Percentiles rank a stretch among this genome's conserved stretches.
Evolutionary conservation across 2,113 vertebrate species (phyloP).

Genomic region (Cisticola juncidis): DNA sequence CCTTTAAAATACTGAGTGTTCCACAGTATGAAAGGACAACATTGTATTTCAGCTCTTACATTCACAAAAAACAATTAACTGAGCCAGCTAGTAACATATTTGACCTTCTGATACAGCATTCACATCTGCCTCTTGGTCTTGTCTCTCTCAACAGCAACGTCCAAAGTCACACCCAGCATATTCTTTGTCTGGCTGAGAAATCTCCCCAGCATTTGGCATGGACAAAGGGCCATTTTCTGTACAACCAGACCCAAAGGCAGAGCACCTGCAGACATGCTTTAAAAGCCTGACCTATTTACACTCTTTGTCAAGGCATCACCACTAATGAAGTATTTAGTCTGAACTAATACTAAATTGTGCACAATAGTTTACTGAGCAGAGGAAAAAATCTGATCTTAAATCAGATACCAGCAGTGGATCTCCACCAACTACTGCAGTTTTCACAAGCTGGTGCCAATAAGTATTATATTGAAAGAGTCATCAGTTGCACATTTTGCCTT

Average conservation of each 20-base stretch:
- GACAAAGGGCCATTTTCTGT: neutral
- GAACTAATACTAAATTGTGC: neutral
- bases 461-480: neutral
- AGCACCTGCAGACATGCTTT: neutral
- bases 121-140: neutral
- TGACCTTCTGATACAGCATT: neutral
- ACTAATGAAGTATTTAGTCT: neutral
- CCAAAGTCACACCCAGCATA: neutral
- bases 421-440: neutral
- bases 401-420: neutral
- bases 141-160: neutral
- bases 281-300: neutral
- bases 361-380: neutral
- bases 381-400: neutral
- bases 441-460: neutral
- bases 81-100: neutral
- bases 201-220: neutral
- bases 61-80: neutral
- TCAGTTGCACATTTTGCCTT: neutral
- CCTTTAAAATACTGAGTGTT: slow-evolving; percentile 3
- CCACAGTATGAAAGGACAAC: neutral
- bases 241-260: neutral
- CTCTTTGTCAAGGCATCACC: neutral
- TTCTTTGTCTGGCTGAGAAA: neutral
- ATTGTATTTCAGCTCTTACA: neutral